These are phyloP conservation scores for Mycetomoellerius zeteki DNA, from an alignment of 1,140 invertebrate genomes.

Conservation along the genomic window DNA sequence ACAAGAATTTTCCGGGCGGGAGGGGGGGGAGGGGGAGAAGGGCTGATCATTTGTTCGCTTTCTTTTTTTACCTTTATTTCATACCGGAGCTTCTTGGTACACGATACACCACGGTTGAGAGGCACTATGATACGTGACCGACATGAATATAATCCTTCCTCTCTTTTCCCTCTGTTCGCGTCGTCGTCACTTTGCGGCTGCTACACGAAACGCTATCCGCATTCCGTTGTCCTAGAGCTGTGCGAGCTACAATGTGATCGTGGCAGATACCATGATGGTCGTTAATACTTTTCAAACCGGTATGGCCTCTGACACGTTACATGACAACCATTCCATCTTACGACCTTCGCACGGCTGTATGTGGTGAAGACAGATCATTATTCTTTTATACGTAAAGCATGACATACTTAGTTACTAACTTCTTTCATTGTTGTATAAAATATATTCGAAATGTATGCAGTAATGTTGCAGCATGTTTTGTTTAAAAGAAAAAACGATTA, in stretches of 20 bases:
- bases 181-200: conserved; percentile 71
- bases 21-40: not conserved
- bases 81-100: conserved; percentile 72
- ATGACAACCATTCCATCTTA: conserved; percentile 34
- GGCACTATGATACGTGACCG: conserved; percentile 80
- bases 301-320: conserved; percentile 42
- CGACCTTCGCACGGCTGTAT: not conserved
- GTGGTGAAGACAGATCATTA: conserved; percentile 31
- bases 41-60: conserved; percentile 27
- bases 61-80: conserved; percentile 66
- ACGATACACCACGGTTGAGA: conserved; percentile 68
- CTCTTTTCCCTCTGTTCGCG: not conserved
- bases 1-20: conserved; percentile 69
- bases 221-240: conserved; percentile 41
- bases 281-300: conserved; percentile 61
- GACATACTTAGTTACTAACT: conserved; percentile 28
- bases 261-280: conserved; percentile 53
- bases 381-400: conserved; percentile 21
- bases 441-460: not conserved
- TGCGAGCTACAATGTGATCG: conserved; percentile 57
- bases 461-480: not conserved
- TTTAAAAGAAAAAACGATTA: not conserved
- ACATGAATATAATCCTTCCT: conserved; percentile 75
- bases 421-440: not conserved
- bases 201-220: conserved; percentile 60